phyloP scores from a whole-genome alignment of 2,113 vertebrate genomes.

The Hemiscyllium ocellatum region DNA sequence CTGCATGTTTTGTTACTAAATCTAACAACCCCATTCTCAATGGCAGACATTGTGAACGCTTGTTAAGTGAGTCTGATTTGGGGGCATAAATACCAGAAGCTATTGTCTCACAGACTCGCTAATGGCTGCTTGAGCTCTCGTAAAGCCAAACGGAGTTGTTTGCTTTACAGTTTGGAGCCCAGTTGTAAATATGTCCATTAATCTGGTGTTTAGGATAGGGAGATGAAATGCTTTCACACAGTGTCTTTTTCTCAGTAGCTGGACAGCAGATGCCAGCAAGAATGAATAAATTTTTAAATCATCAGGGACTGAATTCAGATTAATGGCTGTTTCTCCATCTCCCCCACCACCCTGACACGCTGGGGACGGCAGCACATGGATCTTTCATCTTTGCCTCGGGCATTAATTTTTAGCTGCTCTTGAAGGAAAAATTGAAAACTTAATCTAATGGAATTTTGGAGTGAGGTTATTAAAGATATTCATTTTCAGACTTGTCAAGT shows the following conservation, averaged over 20 bases:
- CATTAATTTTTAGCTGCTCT: background rate
- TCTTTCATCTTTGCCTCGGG: background rate
- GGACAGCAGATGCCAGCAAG: background rate
- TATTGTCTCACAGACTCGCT: background rate
- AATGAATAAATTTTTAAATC: background rate
- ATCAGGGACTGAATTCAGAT: background rate
- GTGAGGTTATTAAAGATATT: conserved; percentile 24
- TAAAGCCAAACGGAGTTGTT: background rate
- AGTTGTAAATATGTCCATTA: background rate
- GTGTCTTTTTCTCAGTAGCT: background rate
- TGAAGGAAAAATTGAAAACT: background rate
- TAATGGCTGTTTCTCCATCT: background rate
- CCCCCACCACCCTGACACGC: background rate
- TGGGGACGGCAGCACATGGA: background rate
- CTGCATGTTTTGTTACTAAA: too few relatives aligned
- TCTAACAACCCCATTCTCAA: background rate
- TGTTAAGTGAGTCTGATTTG: background rate
- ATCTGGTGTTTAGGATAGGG: background rate
- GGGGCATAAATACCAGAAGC: background rate
- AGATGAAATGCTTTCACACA: background rate
- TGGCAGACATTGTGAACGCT: background rate
- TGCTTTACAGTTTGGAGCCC: background rate
- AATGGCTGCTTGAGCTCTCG: background rate
- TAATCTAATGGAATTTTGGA: background rate
- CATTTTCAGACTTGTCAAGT: conserved; percentile 15